These are phyloP conservation scores for Bolinopsis microptera DNA, from an alignment of 37 sponge, comb jelly and placozoan genomes.

Conservation along the genomic window DNA sequence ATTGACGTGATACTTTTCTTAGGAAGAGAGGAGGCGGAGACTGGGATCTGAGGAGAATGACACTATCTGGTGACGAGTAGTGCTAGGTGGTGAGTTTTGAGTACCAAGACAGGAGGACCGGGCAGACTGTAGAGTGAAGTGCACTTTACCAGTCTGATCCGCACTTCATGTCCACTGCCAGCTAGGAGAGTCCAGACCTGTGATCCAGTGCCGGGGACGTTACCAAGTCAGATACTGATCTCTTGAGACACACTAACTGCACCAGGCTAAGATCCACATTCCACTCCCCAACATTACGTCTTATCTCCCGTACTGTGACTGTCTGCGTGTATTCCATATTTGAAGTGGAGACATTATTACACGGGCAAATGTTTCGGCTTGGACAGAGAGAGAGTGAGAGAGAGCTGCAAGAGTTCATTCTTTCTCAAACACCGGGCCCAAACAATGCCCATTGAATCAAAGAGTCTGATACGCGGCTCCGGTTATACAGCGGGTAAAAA, in stretches of 20 bases:
- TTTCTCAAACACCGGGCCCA: not conserved
- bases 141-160: too few species aligned
- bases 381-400: not conserved
- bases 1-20: too few species aligned
- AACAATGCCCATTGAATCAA: not conserved
- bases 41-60: too few species aligned
- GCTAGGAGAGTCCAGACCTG: too few species aligned
- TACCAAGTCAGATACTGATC: not conserved
- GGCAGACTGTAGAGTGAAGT: too few species aligned
- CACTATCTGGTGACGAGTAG: too few species aligned
- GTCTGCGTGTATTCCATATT: not conserved
- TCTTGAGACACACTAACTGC: not conserved
- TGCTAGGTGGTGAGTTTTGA: too few species aligned
- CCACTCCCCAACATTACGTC: too few species aligned
- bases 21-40: too few species aligned
- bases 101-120: too few species aligned
- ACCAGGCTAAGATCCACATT: not conserved
- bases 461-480: not conserved
- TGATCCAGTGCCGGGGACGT: too few species aligned
- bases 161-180: too few species aligned
- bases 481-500: not conserved
- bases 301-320: not conserved
- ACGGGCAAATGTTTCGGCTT: not conserved
- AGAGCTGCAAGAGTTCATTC: not conserved
- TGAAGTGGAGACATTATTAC: not conserved